Base-by-base conservation (phyloP, 2,113 vertebrate genomes). In the Vanacampus margaritifer region DNA sequence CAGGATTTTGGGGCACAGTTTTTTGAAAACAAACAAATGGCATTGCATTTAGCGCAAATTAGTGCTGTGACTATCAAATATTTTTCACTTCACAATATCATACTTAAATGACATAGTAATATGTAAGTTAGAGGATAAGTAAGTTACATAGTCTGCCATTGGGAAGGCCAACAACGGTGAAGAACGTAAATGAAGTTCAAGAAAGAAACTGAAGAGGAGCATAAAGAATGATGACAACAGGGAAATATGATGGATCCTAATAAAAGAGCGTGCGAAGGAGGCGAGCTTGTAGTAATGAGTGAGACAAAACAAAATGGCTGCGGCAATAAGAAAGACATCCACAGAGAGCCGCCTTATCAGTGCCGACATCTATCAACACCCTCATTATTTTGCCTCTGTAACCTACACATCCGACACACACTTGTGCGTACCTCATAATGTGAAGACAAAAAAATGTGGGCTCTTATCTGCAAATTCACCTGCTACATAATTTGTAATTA, bases 351-450 rank as follows among this genome's bases (percentile, higher is more conserved):
- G 60, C 45, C 21, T 13, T 46, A 60, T 71, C 75, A 43, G 36
- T 54, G 36, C 62, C 39, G 75, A 24, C 71, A 79, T 83, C 74
- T 71, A 64, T 82, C 73, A 79, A 59, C 39, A 35, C 26, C 46
- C 71, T 79, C 71, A 74, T 81, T 72, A 77, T 64, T 58, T 64
- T 70, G 32, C 71, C 64, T 56, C 1, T 69, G 39, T 13, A 12
- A 13, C 39, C 11, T 10, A 13, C 39, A 41, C 37, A 39, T 39
- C 37, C 37, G 6, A 53, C 61, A 26, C 32, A 64, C 71, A 66
- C n/a, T 43, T 46, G 41, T 23, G 37, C 37, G n/a, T n/a, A 21
- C 23, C 6, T 10, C 43, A 16, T 45, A 46, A 21, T 35, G 35
- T 45, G n/a, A 2, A 2, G 19, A 43, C 51, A 54, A 61, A 65